Evolutionary conservation across 1,140 invertebrate genomes (phyloP), one percentile per base, ranked within the genome.

Genomic region (Antheraea pernyi): DNA sequence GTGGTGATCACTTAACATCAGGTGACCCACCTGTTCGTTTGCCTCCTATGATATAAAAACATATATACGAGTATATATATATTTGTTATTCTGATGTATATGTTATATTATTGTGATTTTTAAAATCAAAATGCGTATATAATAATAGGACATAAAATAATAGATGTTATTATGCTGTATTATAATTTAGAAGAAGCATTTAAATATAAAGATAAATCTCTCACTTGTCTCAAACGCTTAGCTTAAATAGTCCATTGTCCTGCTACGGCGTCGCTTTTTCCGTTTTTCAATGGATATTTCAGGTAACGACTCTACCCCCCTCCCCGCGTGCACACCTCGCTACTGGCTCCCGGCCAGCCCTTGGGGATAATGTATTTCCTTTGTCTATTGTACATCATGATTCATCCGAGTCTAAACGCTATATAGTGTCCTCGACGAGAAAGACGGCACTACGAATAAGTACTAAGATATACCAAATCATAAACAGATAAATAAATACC

Each of bases 371-470:
- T 78, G 74, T 76, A 75, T 74, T 78, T 75, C 69, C 76, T 72
- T 75, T 72, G 77, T 75, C 77, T 77, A 78, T 80, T 80, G 74
- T 77, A 37, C 59, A 36, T 69, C 66, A 71, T 74, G 70, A 75
- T 76, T 76, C 76, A 73, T 75, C 74, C 4, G 22, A 30, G 22
- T 30, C 22, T 30, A 30, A 30, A 30, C 22, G 22, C 22, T 30
- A 30, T 30, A 30, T 30, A 30, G 22, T 30, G 22, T 30, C 22
- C 22, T 30, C 22, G 22, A 1, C 39, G 39, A 42, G 39, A 3
- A 7, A 42, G 22, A 30, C 4, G 22, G 22, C 22, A 30, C 22
- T 30, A 30, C 22, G 22, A 1, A 30, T 30, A 30, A 30, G 22
- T 30, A 30, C 22, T 30, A 30, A 30, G 1, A 30, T 30, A 2